Base-by-base conservation (phyloP, 2,888 invertebrate species). In the Lithophane ornitopus region DNA sequence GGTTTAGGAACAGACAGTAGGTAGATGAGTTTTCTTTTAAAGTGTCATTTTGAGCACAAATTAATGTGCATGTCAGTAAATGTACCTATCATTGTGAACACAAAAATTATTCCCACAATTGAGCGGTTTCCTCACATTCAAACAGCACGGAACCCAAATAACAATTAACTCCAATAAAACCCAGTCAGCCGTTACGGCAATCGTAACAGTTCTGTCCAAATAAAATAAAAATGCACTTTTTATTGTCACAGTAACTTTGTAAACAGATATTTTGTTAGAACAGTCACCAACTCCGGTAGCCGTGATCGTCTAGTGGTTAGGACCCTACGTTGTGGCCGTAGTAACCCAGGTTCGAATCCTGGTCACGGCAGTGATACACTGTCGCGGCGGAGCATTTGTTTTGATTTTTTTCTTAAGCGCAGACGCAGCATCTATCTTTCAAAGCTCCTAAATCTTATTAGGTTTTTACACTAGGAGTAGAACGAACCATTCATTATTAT, bases 251-350 rank as follows among this genome's bases (percentile, higher is more conserved):
- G 52, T 52, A 4, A 58, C 54, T 56, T 54, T 70, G 54, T 63
- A 3, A 56, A 44, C 52, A 14, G 46, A 52, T 22, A 52, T 82
- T 81, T 70, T 14, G 44, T 0, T 2, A 9, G 0, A 7, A 28
- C 19, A 8, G 1, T 28, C 61, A 74, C 26, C 52, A 68, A 11
- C 56, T 68, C 56, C 34, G 67, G 76, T 49, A 66, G 65, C 97
- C 97, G 97, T 97, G 97, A 97, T 97, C 97, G 97, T 97, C 97
- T 97, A 97, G 97, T 97, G 97, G 97, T 97, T 97, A 97, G 97
- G 97, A 97, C 97, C 78, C 71, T 78, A 77, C 63, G 76, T 77
- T 97, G 97, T 97, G 97, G 97, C 97, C 97, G 97, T 97, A 97
- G 97, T 97, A 97, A 97, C 97, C 97, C 97, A 97, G 97, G 97